Base-by-base conservation (phyloP, 2,113 vertebrate species). In the Pangasianodon hypophthalmus region DNA sequence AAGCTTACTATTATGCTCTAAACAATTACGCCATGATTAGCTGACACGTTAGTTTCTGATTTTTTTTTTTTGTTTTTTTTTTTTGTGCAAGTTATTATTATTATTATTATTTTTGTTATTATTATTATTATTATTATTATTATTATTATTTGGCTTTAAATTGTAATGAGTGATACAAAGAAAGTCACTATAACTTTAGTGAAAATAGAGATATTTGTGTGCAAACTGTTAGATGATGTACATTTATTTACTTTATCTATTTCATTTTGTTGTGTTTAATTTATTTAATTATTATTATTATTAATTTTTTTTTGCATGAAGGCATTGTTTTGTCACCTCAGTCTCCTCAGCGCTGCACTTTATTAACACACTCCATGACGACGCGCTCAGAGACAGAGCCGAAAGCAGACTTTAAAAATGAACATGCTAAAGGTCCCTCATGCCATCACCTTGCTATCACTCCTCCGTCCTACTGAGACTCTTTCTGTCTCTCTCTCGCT, bases 311-410 rank as follows among this genome's bases (percentile, higher is more conserved):
- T 11, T 0, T n/a, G 9, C 32, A 16, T 41, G n/a, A 2, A 41
- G 69, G 44, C 14, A 6, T 6, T 75, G 4, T 44, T 44, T 41
- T 19, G 37, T 37, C 75, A 19, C 41, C 75, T 13, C 21, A 24
- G 71, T 44, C 21, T 54, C 37, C 24, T 79, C 67, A 29, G 85
- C 3, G 67, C 24, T 52, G 1, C 44, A 37, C 24, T 80, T 62
- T 81, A 88, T 82, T 88, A 67, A 81, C 58, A 52, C 41, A 62
- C 56, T 48, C 44, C 75, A 62, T 60, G 54, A 60, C 73, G 46
- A 26, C 37, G 3, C 7, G 54, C 50, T 24, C 32, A 29, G 73
- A 60, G 54, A 37, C 75, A 19, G 29, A 32, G 54, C 64, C 67
- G 58, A 87, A 13, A 32, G 41, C 24, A 48, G 54, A 44, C 69